Percentiles rank a stretch among this genome's conserved stretches.
These are phyloP conservation scores for Noctilio leporinus DNA, from an alignment of 2,113 vertebrate genomes.

Conservation along the genomic window DNA sequence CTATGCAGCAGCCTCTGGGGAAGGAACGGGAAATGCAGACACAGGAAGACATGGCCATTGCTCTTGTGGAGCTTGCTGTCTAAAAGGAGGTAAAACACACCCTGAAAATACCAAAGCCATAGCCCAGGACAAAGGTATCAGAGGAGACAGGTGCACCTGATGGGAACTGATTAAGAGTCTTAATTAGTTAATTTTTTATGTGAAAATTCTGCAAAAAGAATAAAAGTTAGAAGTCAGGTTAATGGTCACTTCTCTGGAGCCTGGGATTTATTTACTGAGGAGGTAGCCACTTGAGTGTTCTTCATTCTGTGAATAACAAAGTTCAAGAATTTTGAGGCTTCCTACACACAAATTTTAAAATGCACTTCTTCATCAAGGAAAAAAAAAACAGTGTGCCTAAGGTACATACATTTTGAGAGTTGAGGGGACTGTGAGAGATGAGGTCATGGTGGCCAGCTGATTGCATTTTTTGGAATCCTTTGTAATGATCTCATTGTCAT, in stretches of 20 bases:
- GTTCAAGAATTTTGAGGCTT: not conserved
- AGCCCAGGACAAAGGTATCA: not conserved
- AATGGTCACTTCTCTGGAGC: not conserved
- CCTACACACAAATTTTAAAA: not conserved
- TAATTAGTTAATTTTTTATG: not conserved
- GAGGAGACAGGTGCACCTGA: not conserved
- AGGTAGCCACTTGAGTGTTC: not conserved
- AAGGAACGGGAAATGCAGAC: not conserved
- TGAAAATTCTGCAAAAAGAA: not conserved
- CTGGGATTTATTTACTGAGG: not conserved
- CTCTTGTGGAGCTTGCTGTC: not conserved
- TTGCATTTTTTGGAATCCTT: slow-evolving; percentile 26
- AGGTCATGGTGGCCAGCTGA: not conserved
- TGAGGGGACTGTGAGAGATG: not conserved
- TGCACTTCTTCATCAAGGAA: not conserved
- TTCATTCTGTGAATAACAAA: not conserved
- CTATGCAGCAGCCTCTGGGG: not conserved
- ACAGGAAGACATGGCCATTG: not conserved
- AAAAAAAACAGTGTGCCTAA: not conserved
- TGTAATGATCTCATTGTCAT: not conserved
- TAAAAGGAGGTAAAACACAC: not conserved
- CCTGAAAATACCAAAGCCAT: not conserved
- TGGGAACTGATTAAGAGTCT: not conserved
- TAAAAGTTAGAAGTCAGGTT: not conserved
- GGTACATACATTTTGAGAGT: not conserved